phyloP scores from a whole-genome alignment of 2,888 invertebrate species.

The Spodoptera picta region DNA sequence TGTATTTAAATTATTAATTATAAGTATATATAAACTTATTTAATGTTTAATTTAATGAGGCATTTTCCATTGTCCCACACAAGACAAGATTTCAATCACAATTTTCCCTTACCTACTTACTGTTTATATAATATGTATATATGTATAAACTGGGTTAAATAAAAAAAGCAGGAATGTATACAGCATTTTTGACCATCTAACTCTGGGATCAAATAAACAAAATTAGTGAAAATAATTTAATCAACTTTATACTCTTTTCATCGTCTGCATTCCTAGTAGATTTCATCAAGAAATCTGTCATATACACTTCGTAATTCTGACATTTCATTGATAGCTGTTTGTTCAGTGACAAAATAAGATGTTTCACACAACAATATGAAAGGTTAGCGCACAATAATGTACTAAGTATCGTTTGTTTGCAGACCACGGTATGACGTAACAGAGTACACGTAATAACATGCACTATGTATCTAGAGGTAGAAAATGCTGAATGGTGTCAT shows the following conservation, averaged over 20 bases:
- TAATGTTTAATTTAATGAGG: too few relatives aligned
- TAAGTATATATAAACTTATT: too few relatives aligned
- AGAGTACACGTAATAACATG: slow-evolving; percentile 29
- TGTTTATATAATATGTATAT: too few relatives aligned
- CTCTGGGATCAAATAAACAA: too few relatives aligned
- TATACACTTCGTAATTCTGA: slow-evolving; percentile 13
- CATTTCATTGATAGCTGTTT: slow-evolving; percentile 26
- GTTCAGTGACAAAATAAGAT: slow-evolving; percentile 21
- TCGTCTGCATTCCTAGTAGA: background rate
- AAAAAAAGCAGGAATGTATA: too few relatives aligned
- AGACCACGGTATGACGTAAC: slow-evolving; percentile 27
- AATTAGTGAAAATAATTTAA: too few relatives aligned
- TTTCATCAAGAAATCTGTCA: slow-evolving; percentile 3
- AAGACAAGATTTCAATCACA: too few relatives aligned
- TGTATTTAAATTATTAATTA: too few relatives aligned
- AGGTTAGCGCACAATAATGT: slow-evolving; percentile 30
- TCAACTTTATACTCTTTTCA: background rate
- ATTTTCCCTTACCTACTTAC: too few relatives aligned
- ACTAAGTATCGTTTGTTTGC: slow-evolving; percentile 22
- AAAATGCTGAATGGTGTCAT: slow-evolving; percentile 2
- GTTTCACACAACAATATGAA: slow-evolving; percentile 27
- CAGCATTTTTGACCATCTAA: too few relatives aligned
- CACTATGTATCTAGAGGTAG: background rate
- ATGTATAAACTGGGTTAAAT: too few relatives aligned
- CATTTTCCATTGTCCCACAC: too few relatives aligned